Evolutionary conservation across 2,888 invertebrate species (phyloP), one percentile per base, ranked within the genome.

Genomic region (Drosophila mercatorum): DNA sequence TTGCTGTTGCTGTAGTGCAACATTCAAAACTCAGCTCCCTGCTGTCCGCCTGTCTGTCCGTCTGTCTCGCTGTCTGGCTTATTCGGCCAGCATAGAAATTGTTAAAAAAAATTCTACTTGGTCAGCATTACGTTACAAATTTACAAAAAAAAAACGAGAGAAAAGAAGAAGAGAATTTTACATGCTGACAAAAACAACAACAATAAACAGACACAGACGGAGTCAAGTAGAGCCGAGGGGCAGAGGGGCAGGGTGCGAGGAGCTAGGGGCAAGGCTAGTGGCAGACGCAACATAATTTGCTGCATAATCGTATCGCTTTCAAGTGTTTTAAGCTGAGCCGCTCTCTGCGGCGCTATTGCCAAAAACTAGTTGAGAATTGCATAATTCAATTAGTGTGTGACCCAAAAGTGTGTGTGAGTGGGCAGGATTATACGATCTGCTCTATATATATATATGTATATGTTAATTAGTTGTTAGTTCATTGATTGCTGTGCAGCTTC

Each of bases 111-210:
- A 84, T 89, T 90, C 78, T 83, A 90, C 90, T 62, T 89, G 91
- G 91, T 91, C 91, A 91, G 89, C 91, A 86, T 91, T 91, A 91
- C 91, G 67, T 68, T 83, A 86, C 91, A 77, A 90, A 85, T 90
- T 90, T 83, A 83, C 77, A 86, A 80, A 76, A 84, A 59, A 58
- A 47, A 38, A 46, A 55, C 17, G 26, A n/a, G 0, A 56, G 5
- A 14, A 6, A 12, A 47, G 28, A 14, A 52, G 38, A 28, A 31
- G 55, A 43, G 12, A 40, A 86, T 80, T 84, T 82, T 73, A 88
- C 86, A 86, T 83, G 86, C 73, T 75, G 78, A 72, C 81, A 75
- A 78, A 68, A 63, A 63, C 61, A 76, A 73, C 66, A 79, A 72
- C 53, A 56, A 57, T 56, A 65, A 36, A 65, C 40, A 58, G 22